Percentiles rank a stretch among this genome's conserved stretches.
phyloP scores from a whole-genome alignment of 2,888 invertebrate species.

The Atherix ibis region DNA sequence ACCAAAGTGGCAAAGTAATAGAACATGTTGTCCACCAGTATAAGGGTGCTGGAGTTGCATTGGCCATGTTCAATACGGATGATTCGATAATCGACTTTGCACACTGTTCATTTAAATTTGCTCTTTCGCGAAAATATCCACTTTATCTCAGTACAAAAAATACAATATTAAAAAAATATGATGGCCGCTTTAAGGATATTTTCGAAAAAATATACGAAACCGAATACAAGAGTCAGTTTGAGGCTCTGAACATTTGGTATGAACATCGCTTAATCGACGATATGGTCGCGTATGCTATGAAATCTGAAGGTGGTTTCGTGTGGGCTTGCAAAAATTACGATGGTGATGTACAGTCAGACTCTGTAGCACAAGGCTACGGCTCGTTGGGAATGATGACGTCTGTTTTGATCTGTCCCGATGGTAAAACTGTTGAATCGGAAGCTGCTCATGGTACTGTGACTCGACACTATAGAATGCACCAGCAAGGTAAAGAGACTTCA shows the following conservation, averaged over 20 bases:
- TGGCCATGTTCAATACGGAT: constrained; percentile 95
- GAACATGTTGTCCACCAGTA: constrained; percentile 68
- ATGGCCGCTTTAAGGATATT: constrained; percentile 93
- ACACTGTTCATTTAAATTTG: constrained; percentile 83
- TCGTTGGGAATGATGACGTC: constrained; percentile 97
- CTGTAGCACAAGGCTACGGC: constrained; percentile 93
- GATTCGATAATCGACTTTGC: constrained; percentile 88
- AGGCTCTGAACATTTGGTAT: constrained; percentile 85
- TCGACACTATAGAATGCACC: constrained; percentile 73
- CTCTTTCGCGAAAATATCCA: constrained; percentile 70
- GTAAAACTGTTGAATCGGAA: constrained; percentile 94
- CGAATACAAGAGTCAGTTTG: constrained; percentile 70
- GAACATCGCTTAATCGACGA: constrained; percentile 97
- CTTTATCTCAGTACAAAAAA: constrained; percentile 93
- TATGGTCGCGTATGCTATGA: constrained; percentile 97
- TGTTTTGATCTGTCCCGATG: constrained; percentile 91
- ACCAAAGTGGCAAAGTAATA: constrained; percentile 41
- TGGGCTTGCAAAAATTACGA: constrained; percentile 99
- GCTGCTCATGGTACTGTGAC: constrained; percentile 97
- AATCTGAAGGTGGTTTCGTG: constrained; percentile 95
- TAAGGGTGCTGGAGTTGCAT: constrained; percentile 75
- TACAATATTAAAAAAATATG: constrained; percentile 90
- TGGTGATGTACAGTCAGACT: constrained; percentile 97
- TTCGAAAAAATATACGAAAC: constrained; percentile 89
- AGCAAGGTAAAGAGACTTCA: constrained; percentile 93